Evolutionary conservation across 2,113 vertebrate species (phyloP), one percentile per base, ranked within the genome.

Genomic region (Azemiops feae): DNA sequence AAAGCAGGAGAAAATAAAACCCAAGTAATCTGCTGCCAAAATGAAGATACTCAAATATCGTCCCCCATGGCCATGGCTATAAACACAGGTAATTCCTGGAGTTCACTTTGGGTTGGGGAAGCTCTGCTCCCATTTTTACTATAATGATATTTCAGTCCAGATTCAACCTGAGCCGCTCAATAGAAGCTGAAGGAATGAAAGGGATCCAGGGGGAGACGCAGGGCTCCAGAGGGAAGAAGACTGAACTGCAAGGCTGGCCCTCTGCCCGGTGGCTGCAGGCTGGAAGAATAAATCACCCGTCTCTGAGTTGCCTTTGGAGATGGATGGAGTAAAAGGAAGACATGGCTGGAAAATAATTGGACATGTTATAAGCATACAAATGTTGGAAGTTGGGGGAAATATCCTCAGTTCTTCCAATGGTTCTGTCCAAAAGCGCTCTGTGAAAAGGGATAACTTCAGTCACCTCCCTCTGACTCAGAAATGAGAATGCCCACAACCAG

Each of bases 41-140:
- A 96, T 94, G 95, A 96, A 87, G 54, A 85, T 92, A 93, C 91
- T 22, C 6, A 4, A 92, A 93, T 23, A 91, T 95, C 94, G 93
- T 94, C 94, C 47, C 34, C 60, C 87, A 47, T 93, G 9, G 0
- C 57, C 2, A 58, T 2, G 88, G 94, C 93, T 93, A 50, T 43
- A 91, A 81, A 94, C 95, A 93, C 94, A 94, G 94, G 22, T 94
- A 91, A 58, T 91, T 94, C 94, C 93, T 43, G 3, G 91, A 74
- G 96, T 39, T 18, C 1, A 2, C 45, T 52, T 64, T 94, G 90
- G 91, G 55, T 95, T 91, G 27, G 93, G 94, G 93, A 92, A 91
- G 96, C 69, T 93, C 55, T 25, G 50, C 90, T 90, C 92, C 94
- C 85, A 81, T 87, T 91, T 88, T 12, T 18, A 85, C 39, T 93